phyloP scores from a whole-genome alignment of 2,888 invertebrate species.

The Zele albiditarsus region DNA sequence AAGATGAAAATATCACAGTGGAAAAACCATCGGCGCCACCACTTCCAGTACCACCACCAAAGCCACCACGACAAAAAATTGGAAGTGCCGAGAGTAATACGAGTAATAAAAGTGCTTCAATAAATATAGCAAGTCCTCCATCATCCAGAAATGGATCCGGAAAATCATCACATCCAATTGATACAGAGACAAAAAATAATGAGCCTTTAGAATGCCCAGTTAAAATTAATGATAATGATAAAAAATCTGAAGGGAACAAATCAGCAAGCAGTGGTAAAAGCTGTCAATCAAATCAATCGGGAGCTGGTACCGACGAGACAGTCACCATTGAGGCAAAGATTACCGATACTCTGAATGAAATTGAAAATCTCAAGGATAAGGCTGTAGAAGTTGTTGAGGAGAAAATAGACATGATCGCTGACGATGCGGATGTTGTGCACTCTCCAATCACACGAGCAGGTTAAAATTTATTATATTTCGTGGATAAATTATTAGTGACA shows the following conservation, averaged over 20 bases:
- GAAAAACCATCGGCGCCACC: constrained; percentile 49
- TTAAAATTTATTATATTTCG: constrained; percentile 34
- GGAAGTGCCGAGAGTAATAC: constrained; percentile 71
- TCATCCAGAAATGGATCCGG: constrained; percentile 45
- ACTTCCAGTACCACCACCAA: constrained; percentile 71
- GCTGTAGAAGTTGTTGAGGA: constrained; percentile 66
- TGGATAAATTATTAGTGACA: background rate
- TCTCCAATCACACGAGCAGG: constrained; percentile 59
- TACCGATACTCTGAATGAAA: constrained; percentile 46
- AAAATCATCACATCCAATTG: constrained; percentile 25
- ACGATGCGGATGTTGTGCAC: constrained; percentile 63
- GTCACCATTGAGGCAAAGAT: constrained; percentile 50
- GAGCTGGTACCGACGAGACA: constrained; percentile 52
- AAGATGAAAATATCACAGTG: constrained; percentile 25
- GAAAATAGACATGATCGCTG: constrained; percentile 70
- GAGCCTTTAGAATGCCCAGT: constrained; percentile 50
- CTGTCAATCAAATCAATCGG: constrained; percentile 46
- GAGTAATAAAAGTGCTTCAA: constrained; percentile 3
- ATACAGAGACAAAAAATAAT: constrained; percentile 25
- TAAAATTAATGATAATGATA: constrained; percentile 38
- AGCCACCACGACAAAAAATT: constrained; percentile 72
- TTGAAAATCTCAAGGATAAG: constrained; percentile 47
- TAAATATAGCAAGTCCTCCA: constrained; percentile 38
- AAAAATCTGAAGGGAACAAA: constrained; percentile 56
- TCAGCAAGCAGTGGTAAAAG: constrained; percentile 52